Conservation (phyloP, 1,140 invertebrate species). For the Drosophila nikananu region DNA sequence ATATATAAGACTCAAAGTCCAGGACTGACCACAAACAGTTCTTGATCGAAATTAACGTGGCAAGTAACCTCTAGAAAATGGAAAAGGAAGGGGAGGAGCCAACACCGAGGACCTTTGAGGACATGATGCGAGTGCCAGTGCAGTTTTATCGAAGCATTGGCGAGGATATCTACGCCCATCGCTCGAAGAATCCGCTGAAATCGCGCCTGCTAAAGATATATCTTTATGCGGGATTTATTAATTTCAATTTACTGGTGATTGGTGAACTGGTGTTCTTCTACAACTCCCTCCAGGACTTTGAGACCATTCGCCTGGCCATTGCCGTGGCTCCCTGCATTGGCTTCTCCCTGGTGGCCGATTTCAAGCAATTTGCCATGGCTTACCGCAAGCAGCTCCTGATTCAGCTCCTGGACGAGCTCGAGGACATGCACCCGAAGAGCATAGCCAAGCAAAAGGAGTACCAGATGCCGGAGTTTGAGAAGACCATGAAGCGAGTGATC, state of each 20-base stretch:
- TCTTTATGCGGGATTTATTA: constrained; percentile 70
- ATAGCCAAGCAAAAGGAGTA: constrained; percentile 45
- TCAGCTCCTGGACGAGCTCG: constrained; percentile 62
- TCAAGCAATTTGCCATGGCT: constrained; percentile 66
- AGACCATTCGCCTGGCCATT: constrained; percentile 68
- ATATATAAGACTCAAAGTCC: constrained; percentile 47
- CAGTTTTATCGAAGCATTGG: constrained; percentile 72
- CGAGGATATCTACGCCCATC: constrained; percentile 75
- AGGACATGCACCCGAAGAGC: constrained; percentile 72
- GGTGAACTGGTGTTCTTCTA: constrained; percentile 72
- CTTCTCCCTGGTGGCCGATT: constrained; percentile 76
- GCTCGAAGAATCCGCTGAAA: constrained; percentile 43
- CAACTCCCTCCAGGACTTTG: constrained; percentile 63
- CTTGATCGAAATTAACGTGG: background rate
- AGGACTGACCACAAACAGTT: constrained; percentile 33
- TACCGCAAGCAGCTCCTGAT: constrained; percentile 44
- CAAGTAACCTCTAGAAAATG: constrained; percentile 23
- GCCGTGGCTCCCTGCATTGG: constrained; percentile 81
- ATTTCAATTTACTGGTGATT: constrained; percentile 71
- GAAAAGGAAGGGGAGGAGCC: constrained; percentile 10
- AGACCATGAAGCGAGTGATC: constrained; percentile 72
- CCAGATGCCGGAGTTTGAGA: constrained; percentile 49
- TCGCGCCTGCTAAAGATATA: constrained; percentile 60
- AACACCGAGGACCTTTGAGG: constrained; percentile 46
- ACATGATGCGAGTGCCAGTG: constrained; percentile 71